Base-by-base conservation (phyloP, 1,140 invertebrate genomes). In the Uloborus diversus region DNA sequence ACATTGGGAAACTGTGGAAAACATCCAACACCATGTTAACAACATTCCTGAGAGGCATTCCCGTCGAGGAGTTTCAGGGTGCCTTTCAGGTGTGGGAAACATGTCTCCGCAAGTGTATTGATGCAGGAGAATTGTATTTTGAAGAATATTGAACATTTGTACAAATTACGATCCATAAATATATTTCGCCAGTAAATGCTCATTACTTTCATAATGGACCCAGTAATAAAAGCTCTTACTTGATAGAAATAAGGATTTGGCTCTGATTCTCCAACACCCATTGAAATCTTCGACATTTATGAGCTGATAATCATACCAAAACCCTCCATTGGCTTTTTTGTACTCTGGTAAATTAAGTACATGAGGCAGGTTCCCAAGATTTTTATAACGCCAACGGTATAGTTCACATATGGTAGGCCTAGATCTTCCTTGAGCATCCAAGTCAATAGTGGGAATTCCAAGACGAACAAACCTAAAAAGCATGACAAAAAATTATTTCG, bases 171-270 rank as follows among this genome's bases (percentile, higher is more conserved):
- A n/a, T n/a, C n/a, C n/a, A n/a, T n/a, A n/a, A n/a, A n/a, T n/a
- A n/a, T n/a, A n/a, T n/a, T n/a, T n/a, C n/a, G n/a, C n/a, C n/a
- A n/a, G n/a, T n/a, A n/a, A n/a, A n/a, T n/a, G n/a, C n/a, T n/a
- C n/a, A n/a, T n/a, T n/a, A n/a, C n/a, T n/a, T n/a, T n/a, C n/a
- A n/a, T n/a, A n/a, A n/a, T n/a, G n/a, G n/a, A n/a, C n/a, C n/a
- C n/a, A n/a, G n/a, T n/a, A n/a, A n/a, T n/a, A 37, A 51, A 17
- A 0, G 35, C 4, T 69, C 30, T 56, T 84, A 93, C 94, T 90
- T 98, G 96, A 88, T 98, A 99, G 85, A 99, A 99, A 86, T 97
- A 99, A 0, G 97, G 96, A 88, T 94, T 97, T 1, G 98, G 98
- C 86, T 99, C 97, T 13, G 94, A 94, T 88, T 99, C 98, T 0